Percentiles rank a stretch among this genome's conserved stretches.
Evolutionary conservation across 2,888 invertebrate species (phyloP).

Genomic region (Allophyes oxyacanthae): DNA sequence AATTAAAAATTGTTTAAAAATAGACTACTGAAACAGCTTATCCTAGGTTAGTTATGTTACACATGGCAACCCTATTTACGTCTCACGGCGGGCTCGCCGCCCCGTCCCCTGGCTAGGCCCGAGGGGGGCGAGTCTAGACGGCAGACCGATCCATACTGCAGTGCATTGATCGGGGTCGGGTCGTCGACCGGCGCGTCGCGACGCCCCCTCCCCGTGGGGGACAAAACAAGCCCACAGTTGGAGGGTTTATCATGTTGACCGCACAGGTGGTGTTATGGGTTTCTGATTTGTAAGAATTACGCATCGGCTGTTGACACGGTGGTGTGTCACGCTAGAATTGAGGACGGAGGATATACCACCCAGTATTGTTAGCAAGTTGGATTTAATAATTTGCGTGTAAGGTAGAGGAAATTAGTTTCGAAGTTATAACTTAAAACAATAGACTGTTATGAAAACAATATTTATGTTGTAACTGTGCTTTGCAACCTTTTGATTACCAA

Average conservation of each 20-base stretch:
- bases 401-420: neutral
- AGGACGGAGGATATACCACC: neutral
- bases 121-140: conserved; percentile 81
- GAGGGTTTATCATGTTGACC: conserved; percentile 71
- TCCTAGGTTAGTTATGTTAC: conserved; percentile 62
- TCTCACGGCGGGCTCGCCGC: conserved; percentile 52
- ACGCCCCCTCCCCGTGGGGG: conserved; percentile 61
- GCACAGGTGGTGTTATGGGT: conserved; percentile 69
- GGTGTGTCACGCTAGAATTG: conserved; percentile 13
- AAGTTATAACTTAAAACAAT: too few relatives aligned
- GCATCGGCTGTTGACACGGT: conserved; percentile 33
- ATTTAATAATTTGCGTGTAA: neutral
- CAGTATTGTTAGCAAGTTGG: neutral
- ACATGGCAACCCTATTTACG: conserved; percentile 57
- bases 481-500: too few relatives aligned
- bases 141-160: conserved; percentile 87
- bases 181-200: conserved; percentile 73
- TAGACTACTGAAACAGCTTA: conserved; percentile 42
- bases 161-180: conserved; percentile 80
- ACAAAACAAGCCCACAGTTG: conserved; percentile 75
- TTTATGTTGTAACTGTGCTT: too few relatives aligned
- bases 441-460: too few relatives aligned
- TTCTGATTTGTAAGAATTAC: conserved; percentile 62
- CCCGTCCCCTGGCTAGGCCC: conserved; percentile 38
- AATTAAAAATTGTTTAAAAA: conserved; percentile 24